These are phyloP conservation scores for Hafferia zeledoni DNA, from an alignment of 2,797 vertebrate genomes.

Conservation along the genomic window DNA sequence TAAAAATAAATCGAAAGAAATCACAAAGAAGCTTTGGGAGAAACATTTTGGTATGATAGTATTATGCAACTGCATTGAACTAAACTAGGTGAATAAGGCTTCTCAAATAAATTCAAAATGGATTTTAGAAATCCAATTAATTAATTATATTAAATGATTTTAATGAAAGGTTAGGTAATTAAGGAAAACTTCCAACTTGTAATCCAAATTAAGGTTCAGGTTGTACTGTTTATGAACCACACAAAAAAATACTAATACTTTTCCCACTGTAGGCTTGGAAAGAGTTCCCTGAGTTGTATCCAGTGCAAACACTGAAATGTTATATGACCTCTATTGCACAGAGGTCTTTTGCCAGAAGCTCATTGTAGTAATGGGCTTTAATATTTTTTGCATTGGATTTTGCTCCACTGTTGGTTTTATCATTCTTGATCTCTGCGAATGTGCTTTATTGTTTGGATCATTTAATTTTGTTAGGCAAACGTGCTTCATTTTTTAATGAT, in stretches of 20 bases:
- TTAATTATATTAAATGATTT: not conserved
- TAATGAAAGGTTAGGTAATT: not conserved
- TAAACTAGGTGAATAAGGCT: not conserved
- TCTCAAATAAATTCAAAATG: not conserved
- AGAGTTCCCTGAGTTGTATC: not conserved
- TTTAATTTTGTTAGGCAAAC: slow-evolving; percentile 67
- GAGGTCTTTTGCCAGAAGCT: slow-evolving; percentile 26
- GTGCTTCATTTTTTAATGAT: slow-evolving; percentile 68
- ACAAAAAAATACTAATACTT: not conserved
- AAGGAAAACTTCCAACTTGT: not conserved
- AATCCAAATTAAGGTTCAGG: not conserved
- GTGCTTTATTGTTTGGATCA: slow-evolving; percentile 65
- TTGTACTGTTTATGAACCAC: not conserved
- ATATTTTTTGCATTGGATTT: slow-evolving; percentile 35
- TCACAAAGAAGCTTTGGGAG: not conserved
- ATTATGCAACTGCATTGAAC: not conserved
- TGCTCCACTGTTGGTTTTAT: slow-evolving; percentile 29
- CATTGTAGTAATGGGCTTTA: slow-evolving; percentile 27
- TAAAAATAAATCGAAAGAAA: not conserved
- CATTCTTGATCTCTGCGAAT: slow-evolving; percentile 57
- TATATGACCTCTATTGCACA: not conserved
- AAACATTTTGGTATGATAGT: not conserved
- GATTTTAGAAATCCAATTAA: not conserved
- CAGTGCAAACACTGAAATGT: slow-evolving; percentile 1
- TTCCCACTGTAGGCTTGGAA: not conserved